Conservation (phyloP, 1,140 invertebrate genomes). For the Heterodera schachtii region DNA sequence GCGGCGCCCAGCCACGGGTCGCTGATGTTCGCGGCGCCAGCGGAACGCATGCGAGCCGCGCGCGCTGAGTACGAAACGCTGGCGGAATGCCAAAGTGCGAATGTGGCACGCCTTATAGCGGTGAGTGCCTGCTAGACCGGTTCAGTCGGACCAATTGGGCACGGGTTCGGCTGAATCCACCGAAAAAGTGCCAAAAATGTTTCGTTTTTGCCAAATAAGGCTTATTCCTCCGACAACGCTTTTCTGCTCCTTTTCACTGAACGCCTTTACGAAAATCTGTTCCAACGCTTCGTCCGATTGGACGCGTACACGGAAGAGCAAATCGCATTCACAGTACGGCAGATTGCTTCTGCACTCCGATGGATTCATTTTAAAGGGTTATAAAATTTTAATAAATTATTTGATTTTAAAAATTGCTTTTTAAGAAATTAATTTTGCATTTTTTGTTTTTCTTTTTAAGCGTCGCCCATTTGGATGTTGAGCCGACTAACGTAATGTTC, state of each 20-base stretch:
- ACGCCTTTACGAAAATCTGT: constrained; percentile 62
- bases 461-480: constrained; percentile 88
- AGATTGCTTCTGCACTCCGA: constrained; percentile 59
- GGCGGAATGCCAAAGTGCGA: constrained; percentile 57
- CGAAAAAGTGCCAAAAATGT: constrained; percentile 1
- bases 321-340: constrained; percentile 61
- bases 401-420: background rate
- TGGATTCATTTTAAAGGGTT: constrained; percentile 64
- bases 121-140: constrained; percentile 40
- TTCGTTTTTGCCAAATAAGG: constrained; percentile 21
- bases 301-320: constrained; percentile 65
- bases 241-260: constrained; percentile 61
- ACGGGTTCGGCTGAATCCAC: background rate
- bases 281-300: constrained; percentile 58
- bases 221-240: constrained; percentile 26
- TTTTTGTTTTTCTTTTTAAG: constrained; percentile 67
- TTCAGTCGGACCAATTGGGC: constrained; percentile 19
- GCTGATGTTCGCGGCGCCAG: constrained; percentile 32
- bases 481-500: constrained; percentile 96
- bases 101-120: constrained; percentile 59
- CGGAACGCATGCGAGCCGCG: constrained; percentile 32
- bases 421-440: constrained; percentile 61
- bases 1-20: constrained; percentile 26
- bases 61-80: constrained; percentile 55
- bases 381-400: background rate